Percentiles rank a stretch among this genome's conserved stretches.
phyloP scores from a whole-genome alignment of 2,797 vertebrate species.

The Semotilus atromaculatus region DNA sequence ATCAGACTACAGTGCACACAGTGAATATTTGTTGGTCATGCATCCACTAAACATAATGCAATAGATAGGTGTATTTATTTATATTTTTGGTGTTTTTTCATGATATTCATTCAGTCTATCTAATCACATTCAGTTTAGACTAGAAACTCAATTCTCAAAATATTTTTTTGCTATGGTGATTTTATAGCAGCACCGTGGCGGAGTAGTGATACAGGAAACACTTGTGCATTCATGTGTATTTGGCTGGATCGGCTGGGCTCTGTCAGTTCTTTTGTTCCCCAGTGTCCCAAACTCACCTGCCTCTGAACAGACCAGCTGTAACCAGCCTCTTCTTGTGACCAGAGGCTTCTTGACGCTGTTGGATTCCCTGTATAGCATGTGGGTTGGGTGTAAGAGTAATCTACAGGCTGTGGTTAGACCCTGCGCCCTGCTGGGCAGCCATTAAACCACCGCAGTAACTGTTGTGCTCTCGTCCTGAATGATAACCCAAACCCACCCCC shows the following conservation, averaged over 20 bases:
- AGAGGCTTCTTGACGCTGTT: background rate
- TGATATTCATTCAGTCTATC: background rate
- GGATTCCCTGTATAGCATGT: background rate
- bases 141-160: background rate
- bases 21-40: background rate
- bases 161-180: background rate
- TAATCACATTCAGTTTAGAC: background rate
- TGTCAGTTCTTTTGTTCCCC: constrained; percentile 22
- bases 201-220: background rate
- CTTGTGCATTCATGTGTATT: constrained; percentile 7
- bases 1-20: background rate
- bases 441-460: constrained; percentile 42
- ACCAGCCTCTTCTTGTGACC: constrained; percentile 15
- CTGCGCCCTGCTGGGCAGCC: constrained; percentile 18
- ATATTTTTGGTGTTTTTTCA: background rate
- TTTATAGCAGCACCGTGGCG: background rate
- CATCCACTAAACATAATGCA: background rate
- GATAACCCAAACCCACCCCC: constrained; percentile 65
- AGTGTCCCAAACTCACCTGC: constrained; percentile 9
- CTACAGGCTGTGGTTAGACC: constrained; percentile 30
- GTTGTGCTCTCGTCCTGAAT: constrained; percentile 45
- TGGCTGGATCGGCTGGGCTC: constrained; percentile 8
- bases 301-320: constrained; percentile 23
- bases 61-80: too few relatives aligned
- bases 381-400: constrained; percentile 6